These are phyloP conservation scores for Poeciliopsis gracilis DNA, from an alignment of 2,797 vertebrate genomes.

Conservation along the genomic window DNA sequence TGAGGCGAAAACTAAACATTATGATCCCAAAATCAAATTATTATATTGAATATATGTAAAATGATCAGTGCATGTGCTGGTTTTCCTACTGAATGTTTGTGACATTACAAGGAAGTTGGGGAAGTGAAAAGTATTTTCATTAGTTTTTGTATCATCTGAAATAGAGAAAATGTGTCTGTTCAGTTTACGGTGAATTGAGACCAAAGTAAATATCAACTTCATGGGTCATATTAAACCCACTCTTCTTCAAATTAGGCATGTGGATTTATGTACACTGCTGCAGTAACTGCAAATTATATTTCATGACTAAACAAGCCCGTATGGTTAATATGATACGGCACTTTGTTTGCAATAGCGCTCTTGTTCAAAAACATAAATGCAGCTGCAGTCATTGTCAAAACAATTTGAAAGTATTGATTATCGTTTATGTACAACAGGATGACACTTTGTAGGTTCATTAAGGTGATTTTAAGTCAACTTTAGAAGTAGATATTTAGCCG, in stretches of 20 bases:
- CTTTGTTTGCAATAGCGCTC: neutral
- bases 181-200: neutral
- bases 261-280: neutral
- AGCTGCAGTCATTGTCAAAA: neutral
- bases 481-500: neutral
- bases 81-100: neutral
- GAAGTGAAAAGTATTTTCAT: too few species aligned
- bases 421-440: neutral
- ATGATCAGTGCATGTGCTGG: neutral
- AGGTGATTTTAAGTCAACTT: neutral
- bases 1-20: conserved; percentile 19
- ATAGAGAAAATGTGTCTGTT: neutral
- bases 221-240: neutral
- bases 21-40: neutral
- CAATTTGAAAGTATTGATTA: neutral
- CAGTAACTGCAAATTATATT: neutral
- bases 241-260: neutral
- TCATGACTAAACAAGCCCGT: neutral
- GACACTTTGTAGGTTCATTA: neutral
- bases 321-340: neutral
- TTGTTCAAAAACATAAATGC: neutral
- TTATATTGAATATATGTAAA: neutral
- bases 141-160: neutral
- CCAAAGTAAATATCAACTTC: neutral
- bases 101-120: neutral